Evolutionary conservation across 1,140 invertebrate genomes (phyloP), one percentile per base, ranked within the genome.

Genomic region (Aphidius gifuensis): DNA sequence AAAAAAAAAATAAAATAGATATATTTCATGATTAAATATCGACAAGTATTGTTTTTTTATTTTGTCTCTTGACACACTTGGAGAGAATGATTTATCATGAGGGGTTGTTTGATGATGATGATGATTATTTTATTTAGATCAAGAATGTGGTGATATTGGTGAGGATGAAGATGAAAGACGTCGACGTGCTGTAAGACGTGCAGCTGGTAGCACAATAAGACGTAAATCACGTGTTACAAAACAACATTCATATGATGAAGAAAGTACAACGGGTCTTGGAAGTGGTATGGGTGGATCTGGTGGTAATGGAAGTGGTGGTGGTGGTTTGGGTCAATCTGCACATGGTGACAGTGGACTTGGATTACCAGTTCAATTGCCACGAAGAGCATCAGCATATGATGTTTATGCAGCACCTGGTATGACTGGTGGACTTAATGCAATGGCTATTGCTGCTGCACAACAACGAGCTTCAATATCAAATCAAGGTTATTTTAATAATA

Each of bases 181-280:
- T 48, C 71, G 74, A 8, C 69, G 72, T 46, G 69, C 73, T 6
- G 65, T 71, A 5, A 67, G 77, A 58, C 67, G 74, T 80, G 63
- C 66, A 23, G 64, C 23, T 32, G 23, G 23, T 32, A 32, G 62
- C 44, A 68, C 66, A 38, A 56, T 71, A 4, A 77, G 88, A 9
- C 82, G 89, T 49, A 89, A 88, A 65, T 91, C 90, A 0, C 80
- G 88, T 58, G 83, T 89, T 9, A 85, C 87, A 5, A 83, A 89
- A 9, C 90, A 92, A 74, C 88, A 90, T 67, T 92, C 90, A 67
- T 91, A 90, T 69, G 90, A 92, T 69, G 90, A 92, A 58, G 91
- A 93, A 64, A 83, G 87, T 9, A 83, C 86, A 80, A 78, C 82
- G 71, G 16, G 16, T 16, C 16, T 16, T 16, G 16, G 16, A 16